Evolutionary conservation across 2,888 invertebrate species (phyloP), one percentile per base, ranked within the genome.

Genomic region (Elegia similella): DNA sequence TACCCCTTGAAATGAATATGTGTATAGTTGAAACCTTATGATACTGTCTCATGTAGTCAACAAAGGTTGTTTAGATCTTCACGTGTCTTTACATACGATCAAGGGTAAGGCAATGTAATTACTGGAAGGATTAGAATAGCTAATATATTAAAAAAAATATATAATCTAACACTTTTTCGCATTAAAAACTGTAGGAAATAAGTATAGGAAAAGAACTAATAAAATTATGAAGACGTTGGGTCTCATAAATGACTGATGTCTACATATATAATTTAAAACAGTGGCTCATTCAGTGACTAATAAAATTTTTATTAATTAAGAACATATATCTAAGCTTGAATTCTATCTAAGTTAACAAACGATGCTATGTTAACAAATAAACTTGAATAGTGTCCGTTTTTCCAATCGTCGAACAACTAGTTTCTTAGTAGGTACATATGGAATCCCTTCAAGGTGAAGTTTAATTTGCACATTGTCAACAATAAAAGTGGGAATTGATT

Each of bases 21-120:
- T 23, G 17, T 12, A n/a, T n/a, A 23, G 23, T 12, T 65, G 73
- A 75, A 78, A 76, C 72, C 72, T 72, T 77, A 76, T 76, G 29
- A 42, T 34, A 55, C 17, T 46, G 30, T 34, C n/a, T 48, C 30
- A 38, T 13, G 17, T 38, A 15, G 8, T 13, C 64, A 67, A 64
- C 69, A 66, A 64, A 60, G 57, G 64, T 61, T 65, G 58, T 57
- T 57, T 56, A 61, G 59, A 60, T 68, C 65, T 72, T 72, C 76
- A 76, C 76, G 76, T 78, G 75, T 64, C 55, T 60, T 43, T 43
- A 56, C 73, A 72, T 59, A 64, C 62, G 59, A 48, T 42, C 13
- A 23, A 3, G n/a, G n/a, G 5, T 5, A 23, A 23, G 23, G 23
- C 23, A 23, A 23, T 23, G 23, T 23, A 23, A 23, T 23, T 23